These are phyloP conservation scores for Augochlora pura DNA, from an alignment of 1,140 invertebrate genomes.

Conservation along the genomic window DNA sequence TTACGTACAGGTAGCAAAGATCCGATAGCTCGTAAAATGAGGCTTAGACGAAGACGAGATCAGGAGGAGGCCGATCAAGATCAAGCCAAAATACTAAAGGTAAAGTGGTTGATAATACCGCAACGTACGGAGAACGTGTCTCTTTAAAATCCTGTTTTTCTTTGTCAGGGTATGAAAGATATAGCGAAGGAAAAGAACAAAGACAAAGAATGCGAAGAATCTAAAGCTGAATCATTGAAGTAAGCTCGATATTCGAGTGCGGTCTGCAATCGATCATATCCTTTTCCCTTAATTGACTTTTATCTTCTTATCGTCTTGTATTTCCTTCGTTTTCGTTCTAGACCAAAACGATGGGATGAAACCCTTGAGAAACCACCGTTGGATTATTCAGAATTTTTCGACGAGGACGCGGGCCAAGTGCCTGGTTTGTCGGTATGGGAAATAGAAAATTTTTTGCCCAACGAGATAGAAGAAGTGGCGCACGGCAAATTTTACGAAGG, in stretches of 20 bases:
- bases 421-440: constrained; percentile 96
- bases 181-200: constrained; percentile 94
- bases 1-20: constrained; percentile 88
- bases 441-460: constrained; percentile 99
- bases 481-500: constrained; percentile 99
- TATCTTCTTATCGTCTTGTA: neutral
- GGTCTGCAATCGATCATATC: too few species aligned
- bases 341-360: constrained; percentile 95
- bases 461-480: constrained; percentile 93
- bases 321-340: constrained; percentile 67
- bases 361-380: constrained; percentile 95
- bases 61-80: constrained; percentile 92
- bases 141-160: neutral
- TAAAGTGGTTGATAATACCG: constrained; percentile 68
- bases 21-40: constrained; percentile 95
- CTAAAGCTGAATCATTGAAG: constrained; percentile 86
- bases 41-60: constrained; percentile 88
- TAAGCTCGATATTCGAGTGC: constrained; percentile 65
- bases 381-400: constrained; percentile 99
- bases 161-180: constrained; percentile 94
- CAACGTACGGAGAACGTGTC: too few species aligned
- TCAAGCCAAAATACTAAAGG: constrained; percentile 96
- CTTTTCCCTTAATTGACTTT: too few species aligned
- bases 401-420: constrained; percentile 96
- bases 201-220: constrained; percentile 82